These are phyloP conservation scores for Cebidichthys violaceus DNA, from an alignment of 2,113 vertebrate genomes.

Conservation along the genomic window DNA sequence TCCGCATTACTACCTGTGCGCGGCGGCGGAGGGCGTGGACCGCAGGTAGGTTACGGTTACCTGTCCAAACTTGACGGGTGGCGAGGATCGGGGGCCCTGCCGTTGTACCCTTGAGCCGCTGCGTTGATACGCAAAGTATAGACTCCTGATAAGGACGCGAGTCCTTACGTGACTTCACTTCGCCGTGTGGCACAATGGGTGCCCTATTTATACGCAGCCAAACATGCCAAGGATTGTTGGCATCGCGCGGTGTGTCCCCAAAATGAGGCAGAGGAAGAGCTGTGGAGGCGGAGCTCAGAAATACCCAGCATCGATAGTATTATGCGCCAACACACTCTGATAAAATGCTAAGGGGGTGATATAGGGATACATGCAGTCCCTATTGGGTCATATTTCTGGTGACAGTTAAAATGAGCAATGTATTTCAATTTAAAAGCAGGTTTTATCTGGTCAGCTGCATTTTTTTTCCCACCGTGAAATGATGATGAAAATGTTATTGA, in stretches of 20 bases:
- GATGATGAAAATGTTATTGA: neutral
- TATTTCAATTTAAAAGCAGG: neutral
- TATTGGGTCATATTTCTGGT: neutral
- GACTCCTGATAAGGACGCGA: neutral
- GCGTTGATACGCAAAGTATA: accelerated
- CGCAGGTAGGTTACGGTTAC: slow-evolving; percentile 51
- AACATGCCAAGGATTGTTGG: slow-evolving; percentile 74
- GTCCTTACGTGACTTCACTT: slow-evolving; percentile 36
- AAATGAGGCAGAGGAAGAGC: slow-evolving; percentile 47
- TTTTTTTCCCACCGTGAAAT: neutral
- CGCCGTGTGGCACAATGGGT: slow-evolving; percentile 53
- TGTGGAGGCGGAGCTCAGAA: slow-evolving; percentile 35
- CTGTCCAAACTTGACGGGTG: slow-evolving; percentile 77
- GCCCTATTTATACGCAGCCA: slow-evolving; percentile 70
- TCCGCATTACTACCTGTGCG: slow-evolving; percentile 55
- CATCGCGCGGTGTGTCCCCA: slow-evolving; percentile 51
- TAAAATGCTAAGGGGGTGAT: neutral
- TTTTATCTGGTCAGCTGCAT: neutral
- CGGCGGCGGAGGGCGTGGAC: slow-evolving; percentile 73
- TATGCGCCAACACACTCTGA: neutral
- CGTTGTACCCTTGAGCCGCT: neutral
- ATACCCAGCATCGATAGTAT: too few species aligned
- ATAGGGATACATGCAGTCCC: neutral
- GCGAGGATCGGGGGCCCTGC: neutral
- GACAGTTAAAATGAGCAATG: neutral